Percentiles rank a stretch among this genome's conserved stretches.
Evolutionary conservation across 2,113 vertebrate species (phyloP).

Genomic region (Mixornis gularis): DNA sequence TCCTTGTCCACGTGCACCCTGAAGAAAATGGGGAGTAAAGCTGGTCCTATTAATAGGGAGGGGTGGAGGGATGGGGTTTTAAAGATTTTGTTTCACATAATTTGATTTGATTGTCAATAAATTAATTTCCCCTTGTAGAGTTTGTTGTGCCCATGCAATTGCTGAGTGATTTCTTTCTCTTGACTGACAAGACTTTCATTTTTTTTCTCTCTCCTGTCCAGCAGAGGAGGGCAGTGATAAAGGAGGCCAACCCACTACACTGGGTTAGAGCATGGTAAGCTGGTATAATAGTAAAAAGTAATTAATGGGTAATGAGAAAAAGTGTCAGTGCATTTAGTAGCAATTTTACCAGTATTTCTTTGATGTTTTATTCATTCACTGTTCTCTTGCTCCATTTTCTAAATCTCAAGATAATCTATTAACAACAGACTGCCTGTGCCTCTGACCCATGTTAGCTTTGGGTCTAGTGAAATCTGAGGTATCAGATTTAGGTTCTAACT

Average conservation of each 20-base stretch:
- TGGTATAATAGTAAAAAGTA: background rate
- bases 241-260: too few relatives aligned
- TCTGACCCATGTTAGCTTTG: background rate
- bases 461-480: background rate
- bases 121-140: background rate
- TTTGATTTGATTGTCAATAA: background rate
- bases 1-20: too few relatives aligned
- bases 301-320: background rate
- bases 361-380: background rate
- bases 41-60: too few relatives aligned
- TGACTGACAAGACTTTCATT: background rate
- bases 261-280: background rate
- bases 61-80: background rate
- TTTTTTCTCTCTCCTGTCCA: background rate
- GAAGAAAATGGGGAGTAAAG: background rate
- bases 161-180: background rate
- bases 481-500: background rate
- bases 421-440: background rate
- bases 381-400: background rate
- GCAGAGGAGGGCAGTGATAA: background rate
- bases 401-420: background rate
- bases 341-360: background rate
- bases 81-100: background rate
- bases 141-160: background rate
- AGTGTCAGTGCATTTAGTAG: background rate